Evolutionary conservation across 2,797 vertebrate genomes (phyloP).

Genomic region (Micromesistius poutassou): DNA sequence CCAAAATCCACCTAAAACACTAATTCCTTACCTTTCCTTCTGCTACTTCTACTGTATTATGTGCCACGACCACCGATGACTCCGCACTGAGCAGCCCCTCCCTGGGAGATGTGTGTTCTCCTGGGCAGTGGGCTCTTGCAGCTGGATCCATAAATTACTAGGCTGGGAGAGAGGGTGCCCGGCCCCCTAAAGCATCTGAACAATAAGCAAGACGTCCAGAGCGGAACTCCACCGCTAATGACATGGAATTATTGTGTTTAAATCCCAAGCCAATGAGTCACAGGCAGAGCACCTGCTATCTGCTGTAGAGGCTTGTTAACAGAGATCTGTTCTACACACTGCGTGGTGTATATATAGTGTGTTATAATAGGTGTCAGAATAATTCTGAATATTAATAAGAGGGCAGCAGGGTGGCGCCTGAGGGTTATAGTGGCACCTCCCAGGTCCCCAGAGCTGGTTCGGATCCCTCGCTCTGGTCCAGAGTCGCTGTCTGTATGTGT

Average conservation of each 20-base stretch:
- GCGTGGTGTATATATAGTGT: background rate
- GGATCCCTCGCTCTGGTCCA: background rate
- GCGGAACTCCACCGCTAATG: constrained; percentile 62
- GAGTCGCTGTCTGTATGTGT: background rate
- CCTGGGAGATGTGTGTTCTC: constrained; percentile 50
- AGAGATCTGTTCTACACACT: background rate
- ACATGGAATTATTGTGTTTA: constrained; percentile 61
- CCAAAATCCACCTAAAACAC: background rate
- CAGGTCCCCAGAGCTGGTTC: background rate
- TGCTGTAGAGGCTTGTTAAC: background rate
- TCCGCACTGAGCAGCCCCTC: constrained; percentile 24
- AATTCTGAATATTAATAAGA: background rate
- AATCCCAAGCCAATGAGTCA: constrained; percentile 19
- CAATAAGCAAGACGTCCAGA: constrained; percentile 55
- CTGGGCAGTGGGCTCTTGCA: constrained; percentile 58
- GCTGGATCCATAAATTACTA: constrained; percentile 67
- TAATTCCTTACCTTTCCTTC: too few relatives aligned
- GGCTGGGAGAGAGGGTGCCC: constrained; percentile 50
- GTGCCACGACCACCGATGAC: constrained; percentile 20
- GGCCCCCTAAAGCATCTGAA: constrained; percentile 54
- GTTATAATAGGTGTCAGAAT: background rate
- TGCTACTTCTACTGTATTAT: constrained; percentile 29
- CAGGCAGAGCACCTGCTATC: constrained; percentile 1
- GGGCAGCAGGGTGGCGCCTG: background rate
- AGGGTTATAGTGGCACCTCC: background rate